Evolutionary conservation across 2,797 vertebrate genomes (phyloP), one percentile per base, ranked within the genome.

Genomic region (Sarcophilus harrisii): DNA sequence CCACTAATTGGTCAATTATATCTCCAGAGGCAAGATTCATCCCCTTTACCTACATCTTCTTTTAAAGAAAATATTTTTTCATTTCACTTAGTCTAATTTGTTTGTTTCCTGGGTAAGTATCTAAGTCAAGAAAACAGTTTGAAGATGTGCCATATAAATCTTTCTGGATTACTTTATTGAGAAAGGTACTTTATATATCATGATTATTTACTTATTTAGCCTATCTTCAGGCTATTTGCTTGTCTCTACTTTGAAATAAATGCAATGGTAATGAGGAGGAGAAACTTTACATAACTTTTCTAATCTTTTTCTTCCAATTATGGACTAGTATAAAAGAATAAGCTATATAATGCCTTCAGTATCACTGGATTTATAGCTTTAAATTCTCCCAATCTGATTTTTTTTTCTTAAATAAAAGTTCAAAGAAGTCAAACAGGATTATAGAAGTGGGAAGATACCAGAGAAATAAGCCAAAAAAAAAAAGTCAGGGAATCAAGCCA

Each of bases 231-330:
- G 38, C 91, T 95, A 94, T 96, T 52, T 95, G 52, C 90, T 94
- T 96, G 57, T 92, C 87, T 57, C 58, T 91, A 94, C 81, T 90
- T 95, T 94, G 91, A 97, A 93, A 97, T 58, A 97, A 93, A 94
- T 55, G 52, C 30, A 59, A 87, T 94, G 57, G 92, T 92, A 97
- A 96, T 73, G 92, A 93, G 58, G 52, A n/a, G 18, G 13, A 58
- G 91, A 92, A 24, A 81, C 59, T 93, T 92, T 90, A 60, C 16
- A 2, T 16, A 6, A 90, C 45, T 90, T 91, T 96, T 96, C 38
- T 93, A 57, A 90, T 96, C 32, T 62, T 90, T 57, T 49, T 95
- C 30, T 93, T 59, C 24, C 30, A 5, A 49, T 38, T n/a, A 87
- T 57, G 91, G 45, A 59, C 21, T 58, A 94, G 73, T 91, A 91